A percentile compares a stretch with the other conserved stretches of the same genome.
Conservation (phyloP, 1,140 invertebrate genomes). For the Pomacea maculata region DNA sequence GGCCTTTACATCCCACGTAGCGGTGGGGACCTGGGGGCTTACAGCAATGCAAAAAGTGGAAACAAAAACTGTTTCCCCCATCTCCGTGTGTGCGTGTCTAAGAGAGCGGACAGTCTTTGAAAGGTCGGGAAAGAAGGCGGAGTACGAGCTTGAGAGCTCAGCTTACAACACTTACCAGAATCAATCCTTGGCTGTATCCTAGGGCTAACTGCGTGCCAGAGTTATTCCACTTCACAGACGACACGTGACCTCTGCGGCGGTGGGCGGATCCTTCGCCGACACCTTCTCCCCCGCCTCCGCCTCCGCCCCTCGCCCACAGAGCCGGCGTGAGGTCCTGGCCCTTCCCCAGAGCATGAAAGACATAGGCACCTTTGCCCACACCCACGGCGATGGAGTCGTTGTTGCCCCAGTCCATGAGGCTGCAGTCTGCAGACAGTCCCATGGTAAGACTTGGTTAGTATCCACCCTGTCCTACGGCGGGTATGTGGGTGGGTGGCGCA, state of each 20-base stretch:
- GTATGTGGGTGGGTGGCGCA: too few species aligned
- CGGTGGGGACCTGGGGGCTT: too few species aligned
- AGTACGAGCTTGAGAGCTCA: not conserved
- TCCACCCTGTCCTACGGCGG: too few species aligned
- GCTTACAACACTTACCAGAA: conserved; percentile 20
- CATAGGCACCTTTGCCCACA: conserved; percentile 23
- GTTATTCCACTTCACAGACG: conserved; percentile 27
- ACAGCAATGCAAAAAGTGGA: too few species aligned
- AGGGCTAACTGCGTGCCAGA: conserved; percentile 16
- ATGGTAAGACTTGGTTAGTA: not conserved
- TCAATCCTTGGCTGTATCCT: conserved; percentile 26
- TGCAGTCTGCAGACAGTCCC: conserved; percentile 22
- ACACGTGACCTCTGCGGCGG: conserved; percentile 24
- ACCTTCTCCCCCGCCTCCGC: not conserved
- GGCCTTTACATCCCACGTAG: too few species aligned
- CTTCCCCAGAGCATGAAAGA: conserved; percentile 23
- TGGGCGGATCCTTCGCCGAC: too few species aligned
- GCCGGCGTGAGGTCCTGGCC: not conserved
- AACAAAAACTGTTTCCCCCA: too few species aligned
- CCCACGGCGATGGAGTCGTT: conserved; percentile 32
- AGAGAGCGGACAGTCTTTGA: too few species aligned
- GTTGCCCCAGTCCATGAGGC: conserved; percentile 31
- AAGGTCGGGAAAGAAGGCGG: not conserved
- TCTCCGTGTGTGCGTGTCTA: too few species aligned
- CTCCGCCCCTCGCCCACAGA: not conserved